Conservation (phyloP, 2,888 invertebrate genomes). For the Dimorphilus gyrociliatus region DNA sequence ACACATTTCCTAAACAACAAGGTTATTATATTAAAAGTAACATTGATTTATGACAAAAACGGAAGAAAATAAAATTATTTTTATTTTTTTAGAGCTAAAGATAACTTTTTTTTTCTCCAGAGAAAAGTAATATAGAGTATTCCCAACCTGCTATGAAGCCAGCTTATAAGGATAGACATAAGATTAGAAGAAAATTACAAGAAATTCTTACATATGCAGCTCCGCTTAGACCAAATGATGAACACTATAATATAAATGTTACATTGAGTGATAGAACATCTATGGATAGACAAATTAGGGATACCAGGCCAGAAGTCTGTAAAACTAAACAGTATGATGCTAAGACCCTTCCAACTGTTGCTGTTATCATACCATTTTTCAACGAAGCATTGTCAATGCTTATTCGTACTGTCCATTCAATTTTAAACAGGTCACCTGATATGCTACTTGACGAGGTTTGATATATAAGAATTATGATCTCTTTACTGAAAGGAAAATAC, state of each 20-base stretch:
- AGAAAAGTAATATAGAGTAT: too few species aligned
- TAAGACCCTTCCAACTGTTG: constrained; percentile 3
- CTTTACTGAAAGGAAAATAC: too few species aligned
- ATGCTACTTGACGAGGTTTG: constrained; percentile 10
- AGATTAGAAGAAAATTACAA: too few species aligned
- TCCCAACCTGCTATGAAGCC: too few species aligned
- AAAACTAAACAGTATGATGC: constrained; percentile 2
- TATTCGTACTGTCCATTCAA: not conserved
- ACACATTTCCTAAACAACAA: too few species aligned
- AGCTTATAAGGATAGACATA: too few species aligned
- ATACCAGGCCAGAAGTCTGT: constrained; percentile 11
- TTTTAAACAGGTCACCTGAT: constrained; percentile 8
- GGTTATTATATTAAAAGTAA: too few species aligned
- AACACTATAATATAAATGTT: constrained; percentile 12
- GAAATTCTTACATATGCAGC: too few species aligned
- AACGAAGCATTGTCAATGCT: constrained; percentile 13
- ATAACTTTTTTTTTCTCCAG: too few species aligned
- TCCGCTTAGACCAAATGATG: not conserved
- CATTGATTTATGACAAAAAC: too few species aligned
- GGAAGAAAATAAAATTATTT: too few species aligned
- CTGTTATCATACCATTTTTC: constrained; percentile 11
- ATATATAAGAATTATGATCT: constrained; percentile 7
- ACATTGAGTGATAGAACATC: constrained; percentile 12
- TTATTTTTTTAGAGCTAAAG: too few species aligned
- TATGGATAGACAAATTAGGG: constrained; percentile 9